Evolutionary conservation across 2,797 vertebrate species (phyloP), one percentile per base, ranked within the genome.

Genomic region (Clamator glandarius): DNA sequence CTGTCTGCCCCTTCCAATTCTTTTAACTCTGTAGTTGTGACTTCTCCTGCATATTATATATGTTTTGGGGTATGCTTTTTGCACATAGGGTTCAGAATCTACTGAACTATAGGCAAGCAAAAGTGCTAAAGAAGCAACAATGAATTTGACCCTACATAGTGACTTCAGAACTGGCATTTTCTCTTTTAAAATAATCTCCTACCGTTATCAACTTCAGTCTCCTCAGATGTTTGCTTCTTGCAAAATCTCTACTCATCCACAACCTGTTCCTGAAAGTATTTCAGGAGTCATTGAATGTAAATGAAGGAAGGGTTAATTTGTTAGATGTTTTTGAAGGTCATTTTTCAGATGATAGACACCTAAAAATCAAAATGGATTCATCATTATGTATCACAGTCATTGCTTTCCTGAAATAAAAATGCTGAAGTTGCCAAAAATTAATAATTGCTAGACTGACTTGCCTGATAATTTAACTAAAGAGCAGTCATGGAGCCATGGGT

Each of bases 341-440:
- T 61, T 94, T 95, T 89, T 95, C 48, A 51, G 51, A 31, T 64
- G 21, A 67, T 58, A 48, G 42, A 15, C 18, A 31, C 5, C 13
- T 89, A 59, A 93, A 93, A 87, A 80, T 75, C n/a, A 85, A 55
- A 67, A 58, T 29, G 15, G 14, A 25, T 95, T 95, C 29, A 48
- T 51, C n/a, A 42, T 24, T n/a, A 70, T 67, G 69, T 62, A 82
- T 81, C 31, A 24, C 50, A 86, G 83, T 62, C n/a, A 18, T 69
- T 77, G 28, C 42, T 74, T 76, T 46, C 14, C 15, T 59, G 74
- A 85, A 93, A 84, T 75, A 72, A 80, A 94, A 93, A 48, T 50
- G 15, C 76, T 54, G 72, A 84, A 90, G 70, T 91, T 59, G 9
- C 68, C 79, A 42, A 81, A 39, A 87, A 93, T 75, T 85, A 81